A percentile compares a stretch with the other conserved stretches of the same genome.
phyloP scores from a whole-genome alignment of 2,888 invertebrate genomes.

The Monoplex corrugatus region DNA sequence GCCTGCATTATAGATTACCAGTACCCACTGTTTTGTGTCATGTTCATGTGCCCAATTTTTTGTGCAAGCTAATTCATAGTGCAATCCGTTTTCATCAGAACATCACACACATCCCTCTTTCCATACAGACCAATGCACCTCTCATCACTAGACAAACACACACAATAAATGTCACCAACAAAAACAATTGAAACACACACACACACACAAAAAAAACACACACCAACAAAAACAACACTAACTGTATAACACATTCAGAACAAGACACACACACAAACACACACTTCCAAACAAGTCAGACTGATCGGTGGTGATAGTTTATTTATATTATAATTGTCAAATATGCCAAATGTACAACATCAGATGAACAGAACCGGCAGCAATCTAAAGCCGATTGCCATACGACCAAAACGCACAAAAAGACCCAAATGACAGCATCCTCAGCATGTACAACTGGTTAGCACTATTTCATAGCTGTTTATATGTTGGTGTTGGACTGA shows the following conservation, averaged over 20 bases:
- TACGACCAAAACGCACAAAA: background rate
- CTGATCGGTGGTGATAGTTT: slow-evolving; percentile 45
- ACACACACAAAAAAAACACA: background rate
- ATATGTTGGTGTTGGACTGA: too few species aligned
- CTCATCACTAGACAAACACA: too few species aligned
- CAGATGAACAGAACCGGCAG: slow-evolving; percentile 27
- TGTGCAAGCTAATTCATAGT: too few species aligned
- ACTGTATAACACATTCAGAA: background rate
- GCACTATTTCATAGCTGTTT: slow-evolving; percentile 14
- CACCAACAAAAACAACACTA: background rate
- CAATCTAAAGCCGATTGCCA: background rate
- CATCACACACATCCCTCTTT: too few species aligned
- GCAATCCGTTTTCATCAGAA: too few species aligned
- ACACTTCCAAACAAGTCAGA: background rate
- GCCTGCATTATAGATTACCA: too few species aligned
- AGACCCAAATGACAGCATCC: background rate
- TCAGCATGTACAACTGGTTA: slow-evolving; percentile 2
- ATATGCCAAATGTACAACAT: slow-evolving; percentile 46
- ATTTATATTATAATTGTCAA: slow-evolving; percentile 34
- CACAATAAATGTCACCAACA: too few species aligned
- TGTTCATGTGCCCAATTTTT: too few species aligned
- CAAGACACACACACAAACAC: background rate
- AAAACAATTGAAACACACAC: background rate
- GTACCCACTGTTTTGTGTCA: too few species aligned
- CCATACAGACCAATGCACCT: too few species aligned